These are phyloP conservation scores for Carlito syrichta DNA, from an alignment of 2,113 vertebrate species.

Conservation along the genomic window DNA sequence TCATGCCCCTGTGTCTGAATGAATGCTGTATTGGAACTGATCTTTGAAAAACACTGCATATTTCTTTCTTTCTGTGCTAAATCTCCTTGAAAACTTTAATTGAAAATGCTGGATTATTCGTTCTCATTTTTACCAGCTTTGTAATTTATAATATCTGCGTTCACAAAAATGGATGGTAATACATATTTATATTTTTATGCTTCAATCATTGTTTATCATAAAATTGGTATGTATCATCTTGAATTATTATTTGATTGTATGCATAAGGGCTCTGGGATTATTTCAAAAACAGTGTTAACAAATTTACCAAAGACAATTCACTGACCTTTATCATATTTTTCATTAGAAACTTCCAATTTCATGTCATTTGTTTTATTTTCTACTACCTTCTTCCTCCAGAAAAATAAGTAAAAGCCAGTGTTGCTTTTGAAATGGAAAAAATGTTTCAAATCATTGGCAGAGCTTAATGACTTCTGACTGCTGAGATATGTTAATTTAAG, in stretches of 20 bases:
- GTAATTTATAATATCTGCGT: slow-evolving; percentile 65
- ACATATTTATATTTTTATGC: slow-evolving; percentile 65
- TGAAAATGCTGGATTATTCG: slow-evolving; percentile 73
- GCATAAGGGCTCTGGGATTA: slow-evolving; percentile 61
- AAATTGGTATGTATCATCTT: slow-evolving; percentile 72
- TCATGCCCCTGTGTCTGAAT: background rate
- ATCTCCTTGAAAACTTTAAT: slow-evolving; percentile 66
- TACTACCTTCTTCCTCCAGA: slow-evolving; percentile 77
- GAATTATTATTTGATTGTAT: slow-evolving; percentile 75
- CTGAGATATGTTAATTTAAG: slow-evolving; percentile 90
- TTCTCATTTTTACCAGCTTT: slow-evolving; percentile 71
- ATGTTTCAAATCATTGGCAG: slow-evolving; percentile 87
- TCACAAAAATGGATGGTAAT: slow-evolving; percentile 68
- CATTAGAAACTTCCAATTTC: slow-evolving; percentile 79
- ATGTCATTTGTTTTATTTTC: slow-evolving; percentile 80
- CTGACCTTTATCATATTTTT: slow-evolving; percentile 73
- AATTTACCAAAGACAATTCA: slow-evolving; percentile 73
- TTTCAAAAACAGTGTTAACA: slow-evolving; percentile 73
- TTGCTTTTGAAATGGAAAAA: slow-evolving; percentile 88
- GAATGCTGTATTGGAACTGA: background rate
- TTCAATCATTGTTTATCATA: slow-evolving; percentile 71
- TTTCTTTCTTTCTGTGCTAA: slow-evolving; percentile 61
- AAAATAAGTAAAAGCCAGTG: slow-evolving; percentile 81
- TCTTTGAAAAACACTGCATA: slow-evolving; percentile 36
- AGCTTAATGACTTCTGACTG: slow-evolving; percentile 90